Base-by-base conservation (phyloP, 2,888 invertebrate genomes). In the Phasia obesa region DNA sequence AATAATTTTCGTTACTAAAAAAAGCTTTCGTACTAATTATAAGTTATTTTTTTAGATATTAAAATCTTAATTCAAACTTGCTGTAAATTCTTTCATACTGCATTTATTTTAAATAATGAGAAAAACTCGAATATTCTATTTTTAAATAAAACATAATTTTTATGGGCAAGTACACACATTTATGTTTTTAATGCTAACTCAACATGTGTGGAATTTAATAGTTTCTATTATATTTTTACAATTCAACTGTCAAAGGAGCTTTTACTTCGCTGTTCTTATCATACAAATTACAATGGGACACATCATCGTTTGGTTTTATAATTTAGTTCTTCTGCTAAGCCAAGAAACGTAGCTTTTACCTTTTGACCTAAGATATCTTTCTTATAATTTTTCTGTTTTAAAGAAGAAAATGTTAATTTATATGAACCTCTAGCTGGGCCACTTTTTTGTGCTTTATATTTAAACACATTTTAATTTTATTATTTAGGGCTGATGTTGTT, bases 261-360 rank as follows among this genome's bases (percentile, higher is more conserved):
- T n/a, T n/a, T 31, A 25, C 27, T 57, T 44, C 17, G n/a, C 21
- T 47, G 19, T 35, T 67, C 73, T 71, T 76, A 81, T 81, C 55
- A 64, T 25, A 53, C 11, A 47, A 71, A 71, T n/a, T 76, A 44
- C 55, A 79, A 49, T 76, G 11, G 62, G 27, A 71, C 75, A 83
- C 75, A 71, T 79, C 79, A 79, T 79, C 55, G 25, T 60, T 79
- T 51, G 38, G 23, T 44, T 35, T 47, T n/a, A 2, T 38, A 42
- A 25, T 64, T 69, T 59, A 31, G 17, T 64, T 77, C n/a, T 69
- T 73, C 9, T 65, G 82, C 78, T 79, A 83, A 79, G 78, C 55
- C 59, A 47, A 69, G 35, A 60, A 60, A 31, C n/a, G 5, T 51
- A 38, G 4, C 15, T 44, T 21, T 38, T n/a, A 31, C 31, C 15